Evolutionary conservation across 2,113 vertebrate species (phyloP), one percentile per base, ranked within the genome.

Genomic region (Semicossyphus pulcher): DNA sequence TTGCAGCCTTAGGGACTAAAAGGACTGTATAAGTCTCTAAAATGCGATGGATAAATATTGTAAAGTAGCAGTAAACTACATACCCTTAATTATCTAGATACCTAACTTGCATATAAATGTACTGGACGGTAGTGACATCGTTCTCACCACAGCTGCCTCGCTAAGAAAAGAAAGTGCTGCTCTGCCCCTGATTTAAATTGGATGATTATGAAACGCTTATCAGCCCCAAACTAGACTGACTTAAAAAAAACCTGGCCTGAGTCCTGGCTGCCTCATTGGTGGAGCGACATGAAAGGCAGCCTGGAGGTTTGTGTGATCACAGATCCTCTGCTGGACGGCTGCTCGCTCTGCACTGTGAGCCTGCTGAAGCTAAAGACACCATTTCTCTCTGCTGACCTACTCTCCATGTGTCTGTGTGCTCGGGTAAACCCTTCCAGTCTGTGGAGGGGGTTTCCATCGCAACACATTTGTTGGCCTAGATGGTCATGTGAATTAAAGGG

Each of bases 401-500:
- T 23, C 56, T 73, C 37, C n/a, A 10, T n/a, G 5, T 72, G n/a
- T 41, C 4, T 2, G 8, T 8, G 21, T 44, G 57, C 72, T 63
- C 34, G 7, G 52, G 52, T 51, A 74, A 65, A 62, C 74, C 71
- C 56, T 74, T 49, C 1, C 15, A 39, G 57, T 51, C 45, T 26
- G 56, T 48, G 23, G 45, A 63, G 4, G 52, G 26, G 25, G 83
- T 91, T 88, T 65, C 86, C 25, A 88, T 88, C 80, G 76, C 20
- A 76, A 88, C 86, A 23, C 5, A 18, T 73, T 60, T 76, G 25
- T 41, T 37, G 72, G 78, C 64, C 66, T 75, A 48, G 66, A 78
- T 68, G 64, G 54, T 41, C 84, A 88, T 83, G 84, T 84, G 76
- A 78, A 76, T 84, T 34, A 77, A 64, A 41, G 72, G 76, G 36